These are phyloP conservation scores for Nymphalis polychloros DNA, from an alignment of 2,888 invertebrate species.

Conservation along the genomic window DNA sequence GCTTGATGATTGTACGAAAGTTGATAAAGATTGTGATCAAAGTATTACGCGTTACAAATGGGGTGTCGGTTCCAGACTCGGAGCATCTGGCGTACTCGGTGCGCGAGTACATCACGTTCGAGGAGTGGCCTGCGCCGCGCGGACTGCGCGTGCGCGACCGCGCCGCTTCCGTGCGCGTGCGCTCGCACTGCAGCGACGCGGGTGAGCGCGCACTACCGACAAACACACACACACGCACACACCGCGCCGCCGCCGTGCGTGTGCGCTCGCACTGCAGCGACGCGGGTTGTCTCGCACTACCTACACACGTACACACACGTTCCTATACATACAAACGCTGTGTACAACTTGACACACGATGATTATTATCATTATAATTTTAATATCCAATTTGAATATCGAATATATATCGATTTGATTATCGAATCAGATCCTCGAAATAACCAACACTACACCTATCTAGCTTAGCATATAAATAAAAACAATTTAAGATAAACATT, in stretches of 20 bases:
- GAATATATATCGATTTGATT: too few relatives aligned
- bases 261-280: conserved; percentile 63
- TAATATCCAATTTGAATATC: too few relatives aligned
- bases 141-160: conserved; percentile 88
- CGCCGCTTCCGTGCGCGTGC: conserved; percentile 87
- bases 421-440: too few relatives aligned
- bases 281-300: conserved; percentile 48
- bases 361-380: too few relatives aligned
- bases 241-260: conserved; percentile 84
- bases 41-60: too few relatives aligned
- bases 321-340: too few relatives aligned
- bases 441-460: too few relatives aligned
- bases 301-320: conserved; percentile 84
- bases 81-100: conserved; percentile 93
- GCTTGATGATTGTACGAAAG: too few relatives aligned
- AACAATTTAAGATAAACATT: background rate
- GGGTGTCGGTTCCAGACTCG: conserved; percentile 77
- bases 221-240: conserved; percentile 87
- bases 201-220: conserved; percentile 40
- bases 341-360: too few relatives aligned
- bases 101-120: conserved; percentile 95
- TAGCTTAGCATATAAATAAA: too few relatives aligned
- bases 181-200: conserved; percentile 84
- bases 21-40: too few relatives aligned
- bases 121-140: conserved; percentile 91